A percentile compares a stretch with the other conserved stretches of the same genome.
Evolutionary conservation across 2,113 vertebrate species (phyloP).

Genomic region (Deroptyus accipitrinus): DNA sequence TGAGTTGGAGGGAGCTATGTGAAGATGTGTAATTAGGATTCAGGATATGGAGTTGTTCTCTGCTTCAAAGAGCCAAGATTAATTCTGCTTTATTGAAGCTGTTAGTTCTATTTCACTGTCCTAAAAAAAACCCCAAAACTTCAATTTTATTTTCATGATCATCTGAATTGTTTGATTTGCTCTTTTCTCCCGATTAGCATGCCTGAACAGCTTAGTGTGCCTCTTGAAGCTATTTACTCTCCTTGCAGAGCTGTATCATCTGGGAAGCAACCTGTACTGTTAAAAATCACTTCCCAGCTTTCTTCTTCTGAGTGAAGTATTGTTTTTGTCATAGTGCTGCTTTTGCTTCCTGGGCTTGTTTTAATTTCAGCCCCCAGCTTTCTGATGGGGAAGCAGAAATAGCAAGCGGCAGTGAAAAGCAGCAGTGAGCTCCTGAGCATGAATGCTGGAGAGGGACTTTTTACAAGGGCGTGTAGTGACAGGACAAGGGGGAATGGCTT

Average conservation of each 20-base stretch:
- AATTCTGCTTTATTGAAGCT: not conserved
- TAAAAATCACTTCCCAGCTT: not conserved
- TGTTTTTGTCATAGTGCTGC: not conserved
- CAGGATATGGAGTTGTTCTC: not conserved
- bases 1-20: not conserved
- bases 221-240: not conserved
- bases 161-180: not conserved
- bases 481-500: not conserved
- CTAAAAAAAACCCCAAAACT: accelerated
- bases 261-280: not conserved
- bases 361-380: not conserved
- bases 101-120: not conserved
- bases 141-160: not conserved
- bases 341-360: not conserved
- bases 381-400: not conserved
- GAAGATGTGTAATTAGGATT: not conserved
- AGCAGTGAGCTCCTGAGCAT: not conserved
- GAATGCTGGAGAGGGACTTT: not conserved
- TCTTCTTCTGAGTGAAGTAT: not conserved
- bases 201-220: not conserved
- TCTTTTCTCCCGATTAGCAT: not conserved
- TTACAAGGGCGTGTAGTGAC: not conserved
- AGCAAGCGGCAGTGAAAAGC: not conserved
- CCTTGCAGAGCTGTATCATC: not conserved
- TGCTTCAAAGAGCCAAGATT: not conserved